Conservation (phyloP, 2,797 vertebrate species). For the Sorex maritimensis region DNA sequence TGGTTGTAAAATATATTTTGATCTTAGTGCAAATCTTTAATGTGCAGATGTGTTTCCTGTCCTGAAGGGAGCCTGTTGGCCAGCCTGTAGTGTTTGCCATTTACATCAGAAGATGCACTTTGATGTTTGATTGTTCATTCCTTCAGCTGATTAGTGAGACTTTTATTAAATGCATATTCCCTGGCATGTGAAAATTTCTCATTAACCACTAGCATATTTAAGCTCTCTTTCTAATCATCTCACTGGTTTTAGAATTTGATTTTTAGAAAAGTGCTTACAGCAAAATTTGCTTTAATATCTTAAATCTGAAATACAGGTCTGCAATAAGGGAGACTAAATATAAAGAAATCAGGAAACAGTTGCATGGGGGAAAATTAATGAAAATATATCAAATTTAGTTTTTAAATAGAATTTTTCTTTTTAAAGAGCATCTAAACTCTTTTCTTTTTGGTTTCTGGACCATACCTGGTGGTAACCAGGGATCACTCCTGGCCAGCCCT, state of each 20-base stretch:
- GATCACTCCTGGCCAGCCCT: no score
- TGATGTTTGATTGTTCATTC: constrained; percentile 49
- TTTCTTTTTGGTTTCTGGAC: no score
- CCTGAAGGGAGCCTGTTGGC: constrained; percentile 11
- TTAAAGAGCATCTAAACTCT: no score
- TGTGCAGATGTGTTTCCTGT: constrained; percentile 71
- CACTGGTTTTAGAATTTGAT: constrained; percentile 62
- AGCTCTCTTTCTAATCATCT: constrained; percentile 53
- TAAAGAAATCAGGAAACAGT: not conserved
- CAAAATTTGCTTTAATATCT: constrained; percentile 58
- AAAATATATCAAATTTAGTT: not conserved
- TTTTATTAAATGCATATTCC: constrained; percentile 24
- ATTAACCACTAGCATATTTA: constrained; percentile 33
- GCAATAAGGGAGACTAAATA: not conserved
- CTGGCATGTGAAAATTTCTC: not conserved
- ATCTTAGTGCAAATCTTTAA: constrained; percentile 81
- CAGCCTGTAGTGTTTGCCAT: constrained; percentile 36
- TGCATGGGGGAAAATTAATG: constrained; percentile 31
- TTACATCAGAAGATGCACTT: constrained; percentile 46
- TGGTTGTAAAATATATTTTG: constrained; percentile 84
- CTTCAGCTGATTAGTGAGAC: constrained; percentile 58
- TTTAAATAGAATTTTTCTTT: no score
- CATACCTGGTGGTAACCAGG: no score
- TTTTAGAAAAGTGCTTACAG: constrained; percentile 42
- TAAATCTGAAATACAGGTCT: not conserved